Conservation (phyloP, 2,113 vertebrate species). For the Plecturocebus donacophilus region DNA sequence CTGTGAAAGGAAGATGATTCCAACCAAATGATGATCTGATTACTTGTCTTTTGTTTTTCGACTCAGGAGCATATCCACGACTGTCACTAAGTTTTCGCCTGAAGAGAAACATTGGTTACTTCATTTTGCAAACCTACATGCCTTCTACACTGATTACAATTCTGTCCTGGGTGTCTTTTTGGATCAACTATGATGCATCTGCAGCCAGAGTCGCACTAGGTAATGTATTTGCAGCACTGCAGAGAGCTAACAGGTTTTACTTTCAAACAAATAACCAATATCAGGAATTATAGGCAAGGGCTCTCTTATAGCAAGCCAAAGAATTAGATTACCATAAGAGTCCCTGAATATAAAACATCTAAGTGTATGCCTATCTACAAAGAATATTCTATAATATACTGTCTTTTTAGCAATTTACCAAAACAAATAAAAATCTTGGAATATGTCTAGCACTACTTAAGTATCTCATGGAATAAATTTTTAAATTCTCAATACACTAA, state of each 20-base stretch:
- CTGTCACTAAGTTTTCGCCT: conserved; percentile 94
- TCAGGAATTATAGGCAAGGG: not conserved
- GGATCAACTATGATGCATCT: conserved; percentile 97
- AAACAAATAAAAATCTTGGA: not conserved
- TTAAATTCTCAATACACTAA: not conserved
- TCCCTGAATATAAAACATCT: not conserved
- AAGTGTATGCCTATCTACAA: not conserved
- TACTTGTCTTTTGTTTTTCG: conserved; percentile 44
- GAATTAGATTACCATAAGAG: not conserved
- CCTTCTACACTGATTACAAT: conserved; percentile 94
- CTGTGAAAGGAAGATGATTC: not conserved
- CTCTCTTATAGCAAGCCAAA: not conserved
- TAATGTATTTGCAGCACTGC: conserved; percentile 75
- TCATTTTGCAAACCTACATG: conserved; percentile 95
- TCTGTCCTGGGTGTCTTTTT: conserved; percentile 94
- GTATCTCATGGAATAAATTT: not conserved
- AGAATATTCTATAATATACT: not conserved
- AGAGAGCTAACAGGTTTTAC: not conserved
- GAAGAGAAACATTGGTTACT: conserved; percentile 95
- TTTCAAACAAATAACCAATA: conserved; percentile 19
- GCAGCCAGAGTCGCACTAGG: conserved; percentile 96
- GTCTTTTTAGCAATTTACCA: conserved; percentile 17
- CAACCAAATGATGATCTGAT: not conserved
- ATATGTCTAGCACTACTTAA: not conserved
- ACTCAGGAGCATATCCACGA: conserved; percentile 93